These are phyloP conservation scores for Hedya salicella DNA, from an alignment of 2,888 invertebrate genomes.

Conservation along the genomic window DNA sequence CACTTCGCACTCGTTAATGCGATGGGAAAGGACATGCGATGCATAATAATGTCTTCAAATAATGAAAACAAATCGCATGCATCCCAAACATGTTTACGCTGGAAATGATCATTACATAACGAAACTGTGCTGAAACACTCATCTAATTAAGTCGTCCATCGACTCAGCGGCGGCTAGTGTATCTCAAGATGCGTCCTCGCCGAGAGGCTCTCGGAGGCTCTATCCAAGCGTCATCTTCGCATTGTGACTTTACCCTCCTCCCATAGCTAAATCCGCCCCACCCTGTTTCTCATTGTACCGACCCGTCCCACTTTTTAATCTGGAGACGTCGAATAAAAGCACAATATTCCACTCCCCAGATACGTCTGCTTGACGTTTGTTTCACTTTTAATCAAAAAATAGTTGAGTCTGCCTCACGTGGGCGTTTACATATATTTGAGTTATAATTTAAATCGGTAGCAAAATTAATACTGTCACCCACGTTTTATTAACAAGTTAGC, in stretches of 20 bases:
- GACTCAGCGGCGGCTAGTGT: slow-evolving; percentile 30
- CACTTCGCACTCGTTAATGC: too few relatives aligned
- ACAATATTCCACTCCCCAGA: slow-evolving; percentile 68
- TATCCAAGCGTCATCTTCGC: slow-evolving; percentile 66
- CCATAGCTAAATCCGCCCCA: slow-evolving; percentile 59
- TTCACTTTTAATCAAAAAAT: slow-evolving; percentile 70
- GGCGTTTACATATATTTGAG: slow-evolving; percentile 34
- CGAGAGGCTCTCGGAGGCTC: slow-evolving; percentile 55
- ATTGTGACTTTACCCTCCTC: slow-evolving; percentile 67
- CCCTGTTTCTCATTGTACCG: slow-evolving; percentile 68
- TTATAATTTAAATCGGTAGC: slow-evolving; percentile 25
- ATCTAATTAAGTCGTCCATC: slow-evolving; percentile 21
- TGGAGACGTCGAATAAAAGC: slow-evolving; percentile 78
- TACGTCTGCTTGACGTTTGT: slow-evolving; percentile 70
- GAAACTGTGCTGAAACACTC: slow-evolving; percentile 13
- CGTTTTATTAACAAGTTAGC: slow-evolving; percentile 39
- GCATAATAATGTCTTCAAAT: not conserved
- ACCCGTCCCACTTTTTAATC: slow-evolving; percentile 79
- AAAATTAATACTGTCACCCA: slow-evolving; percentile 9
- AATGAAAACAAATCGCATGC: not conserved
- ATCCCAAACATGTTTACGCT: not conserved
- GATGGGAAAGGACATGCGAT: not conserved
- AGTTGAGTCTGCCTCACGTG: slow-evolving; percentile 54
- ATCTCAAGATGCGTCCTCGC: slow-evolving; percentile 47
- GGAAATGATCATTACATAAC: not conserved